Conservation (phyloP, 2,888 invertebrate genomes). For the Erebia epiphron region DNA sequence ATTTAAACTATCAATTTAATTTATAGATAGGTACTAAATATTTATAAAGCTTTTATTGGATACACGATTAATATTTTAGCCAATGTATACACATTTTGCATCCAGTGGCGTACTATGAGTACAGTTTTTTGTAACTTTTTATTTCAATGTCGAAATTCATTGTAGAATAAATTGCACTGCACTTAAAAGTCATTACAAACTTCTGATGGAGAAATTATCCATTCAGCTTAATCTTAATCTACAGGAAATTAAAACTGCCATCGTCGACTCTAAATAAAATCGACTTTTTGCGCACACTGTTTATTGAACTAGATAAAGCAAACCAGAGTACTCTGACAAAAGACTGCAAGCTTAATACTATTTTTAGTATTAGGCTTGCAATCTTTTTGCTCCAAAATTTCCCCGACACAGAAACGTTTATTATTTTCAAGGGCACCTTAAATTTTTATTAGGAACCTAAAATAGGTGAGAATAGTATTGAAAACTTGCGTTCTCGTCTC, state of each 20-base stretch:
- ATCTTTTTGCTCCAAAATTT: background rate
- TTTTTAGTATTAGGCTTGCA: background rate
- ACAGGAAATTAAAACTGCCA: background rate
- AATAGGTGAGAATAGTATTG: no score
- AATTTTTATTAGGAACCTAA: background rate
- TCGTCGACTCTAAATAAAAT: background rate
- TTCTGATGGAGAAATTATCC: background rate
- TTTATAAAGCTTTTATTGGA: background rate
- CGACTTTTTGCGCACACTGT: background rate
- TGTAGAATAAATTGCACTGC: background rate
- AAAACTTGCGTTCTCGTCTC: no score
- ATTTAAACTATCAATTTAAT: slow-evolving; percentile 5
- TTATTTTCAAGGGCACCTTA: background rate
- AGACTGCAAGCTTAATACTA: background rate
- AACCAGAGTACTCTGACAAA: background rate
- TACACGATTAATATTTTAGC: background rate
- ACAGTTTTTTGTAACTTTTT: background rate
- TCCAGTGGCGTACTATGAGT: slow-evolving; percentile 31
- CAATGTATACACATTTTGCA: slow-evolving; percentile 18
- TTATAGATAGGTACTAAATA: slow-evolving; percentile 4
- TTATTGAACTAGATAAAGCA: background rate
- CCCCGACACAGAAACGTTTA: background rate
- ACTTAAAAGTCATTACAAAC: background rate
- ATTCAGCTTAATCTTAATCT: no score
- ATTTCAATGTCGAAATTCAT: background rate